Percentiles rank a stretch among this genome's conserved stretches.
These are phyloP conservation scores for Acanthis flammea DNA, from an alignment of 2,797 vertebrate genomes.

Conservation along the genomic window DNA sequence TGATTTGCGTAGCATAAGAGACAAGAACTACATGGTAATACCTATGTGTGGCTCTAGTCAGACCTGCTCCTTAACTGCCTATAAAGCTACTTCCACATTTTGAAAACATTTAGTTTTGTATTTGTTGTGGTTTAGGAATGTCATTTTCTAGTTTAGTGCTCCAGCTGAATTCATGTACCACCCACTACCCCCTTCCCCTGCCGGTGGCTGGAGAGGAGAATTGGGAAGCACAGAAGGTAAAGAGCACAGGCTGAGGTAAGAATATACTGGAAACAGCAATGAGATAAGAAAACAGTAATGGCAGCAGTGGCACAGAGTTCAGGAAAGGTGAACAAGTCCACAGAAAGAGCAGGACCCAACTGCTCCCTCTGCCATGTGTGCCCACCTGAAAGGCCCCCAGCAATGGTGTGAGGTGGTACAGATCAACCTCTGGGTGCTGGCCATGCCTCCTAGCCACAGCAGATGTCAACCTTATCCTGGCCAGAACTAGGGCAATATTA, in stretches of 20 bases:
- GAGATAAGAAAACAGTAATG: not conserved
- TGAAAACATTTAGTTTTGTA: not conserved
- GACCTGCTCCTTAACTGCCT: not conserved
- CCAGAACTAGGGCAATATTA: not conserved
- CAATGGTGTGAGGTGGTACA: not conserved
- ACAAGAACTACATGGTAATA: not conserved
- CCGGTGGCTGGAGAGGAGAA: not conserved
- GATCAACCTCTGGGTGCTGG: not conserved
- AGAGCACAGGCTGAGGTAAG: not conserved
- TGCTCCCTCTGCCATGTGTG: rapidly evolving
- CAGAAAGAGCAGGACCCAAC: not conserved
- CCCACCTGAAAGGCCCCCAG: too few relatives aligned
- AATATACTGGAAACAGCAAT: not conserved
- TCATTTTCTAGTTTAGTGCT: not conserved
- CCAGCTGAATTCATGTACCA: not conserved
- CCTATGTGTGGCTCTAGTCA: not conserved
- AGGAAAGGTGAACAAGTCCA: not conserved
- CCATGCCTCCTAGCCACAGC: not conserved
- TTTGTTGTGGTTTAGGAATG: not conserved
- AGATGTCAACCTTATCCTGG: not conserved
- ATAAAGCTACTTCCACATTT: not conserved
- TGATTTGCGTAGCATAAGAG: not conserved
- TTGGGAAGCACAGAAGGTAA: not conserved
- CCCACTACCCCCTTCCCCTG: not conserved
- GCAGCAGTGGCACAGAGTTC: not conserved